phyloP scores from a whole-genome alignment of 2,113 vertebrate genomes.

The Cavia aperea region DNA sequence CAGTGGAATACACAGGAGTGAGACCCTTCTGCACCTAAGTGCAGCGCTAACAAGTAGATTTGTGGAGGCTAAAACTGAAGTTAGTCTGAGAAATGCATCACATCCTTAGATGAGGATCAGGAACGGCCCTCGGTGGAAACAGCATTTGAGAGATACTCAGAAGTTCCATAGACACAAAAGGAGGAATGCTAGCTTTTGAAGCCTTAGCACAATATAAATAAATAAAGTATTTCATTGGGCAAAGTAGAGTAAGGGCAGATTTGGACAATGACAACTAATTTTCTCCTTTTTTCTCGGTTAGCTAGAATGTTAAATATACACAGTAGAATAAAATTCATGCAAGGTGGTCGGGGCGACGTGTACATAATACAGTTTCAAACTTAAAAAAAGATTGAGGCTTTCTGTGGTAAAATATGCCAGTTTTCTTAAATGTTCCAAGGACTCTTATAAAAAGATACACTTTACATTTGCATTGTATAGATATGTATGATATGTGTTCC shows the following conservation, averaged over 20 bases:
- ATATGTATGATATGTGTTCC: background rate
- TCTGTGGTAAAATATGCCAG: background rate
- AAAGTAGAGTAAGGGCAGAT: background rate
- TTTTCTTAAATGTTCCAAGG: constrained; percentile 47
- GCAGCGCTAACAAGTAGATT: background rate
- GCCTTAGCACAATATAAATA: background rate
- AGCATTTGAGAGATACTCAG: background rate
- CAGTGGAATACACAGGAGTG: background rate
- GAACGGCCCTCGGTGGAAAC: background rate
- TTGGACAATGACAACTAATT: background rate
- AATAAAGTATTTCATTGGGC: background rate
- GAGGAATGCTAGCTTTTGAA: background rate
- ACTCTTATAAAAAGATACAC: constrained; percentile 33
- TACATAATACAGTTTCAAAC: background rate
- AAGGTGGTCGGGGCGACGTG: background rate
- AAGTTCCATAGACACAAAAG: background rate
- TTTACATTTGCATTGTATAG: constrained; percentile 45
- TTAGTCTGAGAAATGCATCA: background rate
- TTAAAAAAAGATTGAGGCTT: constrained; percentile 4
- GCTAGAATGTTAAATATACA: background rate
- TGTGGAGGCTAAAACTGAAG: background rate
- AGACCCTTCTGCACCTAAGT: background rate
- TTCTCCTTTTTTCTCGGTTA: background rate
- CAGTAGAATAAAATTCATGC: background rate
- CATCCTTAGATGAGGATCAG: background rate